A percentile compares a stretch with the other conserved stretches of the same genome.
Evolutionary conservation across 2,888 invertebrate genomes (phyloP).

Genomic region (Ectemnius lituratus): DNA sequence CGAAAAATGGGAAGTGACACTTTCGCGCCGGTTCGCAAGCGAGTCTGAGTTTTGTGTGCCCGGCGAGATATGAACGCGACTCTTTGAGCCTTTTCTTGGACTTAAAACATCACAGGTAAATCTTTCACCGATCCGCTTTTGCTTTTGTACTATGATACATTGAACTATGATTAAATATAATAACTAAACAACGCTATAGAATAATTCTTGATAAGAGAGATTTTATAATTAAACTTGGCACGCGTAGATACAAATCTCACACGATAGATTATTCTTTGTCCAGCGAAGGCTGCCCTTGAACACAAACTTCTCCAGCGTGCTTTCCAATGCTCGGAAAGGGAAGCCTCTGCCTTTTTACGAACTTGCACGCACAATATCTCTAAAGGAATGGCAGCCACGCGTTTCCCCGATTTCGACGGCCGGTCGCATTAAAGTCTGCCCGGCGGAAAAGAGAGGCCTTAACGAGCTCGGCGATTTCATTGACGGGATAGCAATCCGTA

Average conservation of each 20-base stretch:
- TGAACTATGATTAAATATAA: no score
- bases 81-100: not conserved
- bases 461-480: conserved; percentile 49
- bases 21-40: conserved; percentile 2
- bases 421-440: conserved; percentile 16
- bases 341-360: no score
- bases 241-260: no score
- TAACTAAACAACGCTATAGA: no score
- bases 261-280: not conserved
- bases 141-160: no score
- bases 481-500: conserved; percentile 20
- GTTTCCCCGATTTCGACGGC: conserved; percentile 1
- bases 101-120: not conserved
- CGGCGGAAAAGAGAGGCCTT: conserved; percentile 13
- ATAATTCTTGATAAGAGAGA: no score
- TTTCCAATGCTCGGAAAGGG: not conserved
- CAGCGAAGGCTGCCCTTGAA: not conserved
- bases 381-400: conserved; percentile 14
- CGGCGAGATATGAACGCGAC: not conserved
- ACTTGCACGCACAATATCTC: no score
- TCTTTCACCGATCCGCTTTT: no score
- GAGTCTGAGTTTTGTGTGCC: not conserved
- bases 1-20: not conserved
- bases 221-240: no score
- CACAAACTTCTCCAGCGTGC: not conserved